A percentile compares a stretch with the other conserved stretches of the same genome.
These are phyloP conservation scores for Cynopterus brachyotis DNA, from an alignment of 2,113 vertebrate species.

Conservation along the genomic window DNA sequence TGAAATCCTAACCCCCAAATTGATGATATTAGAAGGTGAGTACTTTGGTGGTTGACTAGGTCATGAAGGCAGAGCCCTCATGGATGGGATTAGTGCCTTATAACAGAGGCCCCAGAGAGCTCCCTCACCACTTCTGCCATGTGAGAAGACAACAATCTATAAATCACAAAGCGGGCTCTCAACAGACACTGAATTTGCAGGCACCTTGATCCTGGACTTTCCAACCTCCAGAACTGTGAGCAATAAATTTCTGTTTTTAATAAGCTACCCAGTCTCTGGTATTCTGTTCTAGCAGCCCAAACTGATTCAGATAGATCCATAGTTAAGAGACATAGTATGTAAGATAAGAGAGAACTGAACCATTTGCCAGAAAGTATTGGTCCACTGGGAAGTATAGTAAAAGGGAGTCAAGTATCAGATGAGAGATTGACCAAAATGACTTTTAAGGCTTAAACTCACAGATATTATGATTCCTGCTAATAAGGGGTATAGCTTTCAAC, in stretches of 20 bases:
- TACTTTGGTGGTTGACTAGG: background rate
- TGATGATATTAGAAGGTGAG: background rate
- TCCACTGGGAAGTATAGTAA: background rate
- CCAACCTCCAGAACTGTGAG: no score
- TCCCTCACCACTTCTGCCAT: no score
- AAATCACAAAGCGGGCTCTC: background rate
- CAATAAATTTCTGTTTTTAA: no score
- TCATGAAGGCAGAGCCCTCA: background rate
- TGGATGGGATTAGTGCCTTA: background rate
- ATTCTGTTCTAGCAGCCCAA: background rate
- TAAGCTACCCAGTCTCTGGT: no score
- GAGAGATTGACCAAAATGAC: background rate
- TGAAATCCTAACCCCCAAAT: background rate
- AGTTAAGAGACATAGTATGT: background rate
- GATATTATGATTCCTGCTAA: background rate
- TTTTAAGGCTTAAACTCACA: background rate
- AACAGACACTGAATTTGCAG: background rate
- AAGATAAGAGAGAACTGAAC: background rate
- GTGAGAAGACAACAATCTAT: background rate
- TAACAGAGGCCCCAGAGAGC: no score
- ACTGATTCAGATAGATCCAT: background rate
- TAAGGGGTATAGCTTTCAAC: background rate
- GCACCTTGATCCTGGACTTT: background rate
- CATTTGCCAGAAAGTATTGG: background rate
- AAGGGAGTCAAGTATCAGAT: background rate